These are phyloP conservation scores for Argynnis bischoffii DNA, from an alignment of 2,888 invertebrate species.

Conservation along the genomic window DNA sequence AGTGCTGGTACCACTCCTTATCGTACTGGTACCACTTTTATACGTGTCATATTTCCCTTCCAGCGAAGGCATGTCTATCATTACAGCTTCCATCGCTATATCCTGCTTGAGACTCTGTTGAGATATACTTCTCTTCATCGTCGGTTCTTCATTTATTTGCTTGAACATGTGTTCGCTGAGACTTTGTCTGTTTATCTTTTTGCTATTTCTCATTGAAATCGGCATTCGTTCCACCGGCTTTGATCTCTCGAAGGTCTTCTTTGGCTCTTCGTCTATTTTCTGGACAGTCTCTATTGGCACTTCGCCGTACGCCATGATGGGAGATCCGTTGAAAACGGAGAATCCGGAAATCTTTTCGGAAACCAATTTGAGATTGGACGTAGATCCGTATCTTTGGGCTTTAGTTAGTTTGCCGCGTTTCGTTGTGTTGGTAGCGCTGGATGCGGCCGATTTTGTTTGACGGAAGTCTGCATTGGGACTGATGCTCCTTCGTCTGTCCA, in stretches of 20 bases:
- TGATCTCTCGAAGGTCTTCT: slow-evolving; percentile 44
- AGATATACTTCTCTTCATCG: slow-evolving; percentile 64
- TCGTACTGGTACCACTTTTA: slow-evolving; percentile 53
- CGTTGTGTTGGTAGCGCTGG: slow-evolving; percentile 55
- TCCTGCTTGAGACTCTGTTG: slow-evolving; percentile 72
- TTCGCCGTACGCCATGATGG: slow-evolving; percentile 71
- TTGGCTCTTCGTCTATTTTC: slow-evolving; percentile 53
- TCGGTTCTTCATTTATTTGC: slow-evolving; percentile 37
- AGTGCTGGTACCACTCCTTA: slow-evolving; percentile 40
- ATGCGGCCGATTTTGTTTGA: slow-evolving; percentile 56
- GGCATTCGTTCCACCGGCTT: slow-evolving; percentile 44
- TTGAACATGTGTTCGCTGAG: slow-evolving; percentile 61
- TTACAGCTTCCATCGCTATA: slow-evolving; percentile 67
- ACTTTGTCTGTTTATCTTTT: slow-evolving; percentile 61
- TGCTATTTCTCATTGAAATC: slow-evolving; percentile 29
- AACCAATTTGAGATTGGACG: slow-evolving; percentile 68
- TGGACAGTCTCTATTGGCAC: slow-evolving; percentile 35
- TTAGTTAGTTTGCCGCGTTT: slow-evolving; percentile 62
- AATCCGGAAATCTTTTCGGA: slow-evolving; percentile 75
- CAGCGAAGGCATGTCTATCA: slow-evolving; percentile 68
- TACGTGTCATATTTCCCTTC: slow-evolving; percentile 55
- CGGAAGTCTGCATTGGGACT: slow-evolving; percentile 54
- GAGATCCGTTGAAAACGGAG: slow-evolving; percentile 64
- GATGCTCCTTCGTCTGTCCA: slow-evolving; percentile 62
- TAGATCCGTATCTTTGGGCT: slow-evolving; percentile 63